These are phyloP conservation scores for Zaprionus davidi DNA, from an alignment of 1,140 invertebrate genomes.

Conservation along the genomic window DNA sequence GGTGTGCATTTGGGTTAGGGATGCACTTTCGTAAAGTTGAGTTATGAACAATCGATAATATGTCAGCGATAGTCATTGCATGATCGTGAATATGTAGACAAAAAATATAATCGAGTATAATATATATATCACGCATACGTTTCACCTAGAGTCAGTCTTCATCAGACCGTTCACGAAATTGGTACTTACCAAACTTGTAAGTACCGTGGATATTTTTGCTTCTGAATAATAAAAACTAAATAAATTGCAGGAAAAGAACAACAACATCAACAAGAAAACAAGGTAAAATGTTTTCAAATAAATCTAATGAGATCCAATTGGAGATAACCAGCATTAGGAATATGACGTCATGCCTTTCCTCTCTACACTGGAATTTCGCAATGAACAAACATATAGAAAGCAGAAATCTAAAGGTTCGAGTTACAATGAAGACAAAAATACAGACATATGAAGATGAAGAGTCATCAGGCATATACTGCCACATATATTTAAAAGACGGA, in stretches of 20 bases:
- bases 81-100: too few relatives aligned
- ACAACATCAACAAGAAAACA: not conserved
- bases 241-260: not conserved
- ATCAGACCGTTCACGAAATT: too few relatives aligned
- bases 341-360: not conserved
- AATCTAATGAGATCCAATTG: not conserved
- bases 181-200: too few relatives aligned
- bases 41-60: too few relatives aligned
- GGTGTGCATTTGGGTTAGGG: too few relatives aligned
- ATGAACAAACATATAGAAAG: not conserved
- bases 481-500: not conserved
- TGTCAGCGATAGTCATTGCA: too few relatives aligned
- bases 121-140: too few relatives aligned
- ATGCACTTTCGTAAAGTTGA: too few relatives aligned
- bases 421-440: not conserved
- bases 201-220: too few relatives aligned
- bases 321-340: not conserved
- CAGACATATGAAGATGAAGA: not conserved
- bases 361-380: not conserved
- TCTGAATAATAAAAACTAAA: constrained; percentile 8
- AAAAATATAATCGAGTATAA: not conserved
- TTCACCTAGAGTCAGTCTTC: too few relatives aligned
- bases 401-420: not conserved
- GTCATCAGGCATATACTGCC: not conserved
- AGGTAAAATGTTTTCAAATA: not conserved